Evolutionary conservation across 1,140 invertebrate species (phyloP).

Genomic region (Zaprionus vittiger): DNA sequence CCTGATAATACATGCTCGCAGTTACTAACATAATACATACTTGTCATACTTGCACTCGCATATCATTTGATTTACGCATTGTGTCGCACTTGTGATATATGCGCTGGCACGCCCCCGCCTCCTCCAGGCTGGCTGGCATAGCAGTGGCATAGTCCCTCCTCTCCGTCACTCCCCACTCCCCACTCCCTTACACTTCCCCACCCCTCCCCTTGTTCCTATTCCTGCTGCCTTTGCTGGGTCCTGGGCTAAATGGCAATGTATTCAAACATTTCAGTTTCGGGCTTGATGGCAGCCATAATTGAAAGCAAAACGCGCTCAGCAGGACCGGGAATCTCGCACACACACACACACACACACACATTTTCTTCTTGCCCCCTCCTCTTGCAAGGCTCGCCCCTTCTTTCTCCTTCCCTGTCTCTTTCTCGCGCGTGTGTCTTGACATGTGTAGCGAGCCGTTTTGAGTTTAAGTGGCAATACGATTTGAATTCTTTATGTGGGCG

Average conservation of each 20-base stretch:
- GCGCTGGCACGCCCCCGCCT: conserved; percentile 56
- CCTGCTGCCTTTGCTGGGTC: background rate
- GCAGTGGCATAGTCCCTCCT: background rate
- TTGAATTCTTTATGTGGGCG: conserved; percentile 73
- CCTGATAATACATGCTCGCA: conserved; percentile 73
- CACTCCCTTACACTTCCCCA: background rate
- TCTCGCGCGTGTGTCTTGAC: conserved; percentile 22
- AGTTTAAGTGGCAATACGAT: conserved; percentile 80
- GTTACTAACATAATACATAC: conserved; percentile 81
- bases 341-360: background rate
- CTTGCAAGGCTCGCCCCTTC: background rate
- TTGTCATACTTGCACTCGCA: conserved; percentile 81
- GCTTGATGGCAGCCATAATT: conserved; percentile 77
- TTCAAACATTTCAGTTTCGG: conserved; percentile 80
- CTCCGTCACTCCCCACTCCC: background rate
- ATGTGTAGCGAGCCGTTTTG: conserved; percentile 74
- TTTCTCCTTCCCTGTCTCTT: background rate
- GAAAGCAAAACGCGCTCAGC: conserved; percentile 58
- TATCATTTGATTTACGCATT: conserved; percentile 81
- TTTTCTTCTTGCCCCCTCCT: background rate
- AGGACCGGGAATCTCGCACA: conserved; percentile 22
- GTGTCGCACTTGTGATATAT: conserved; percentile 79
- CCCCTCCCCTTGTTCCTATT: background rate
- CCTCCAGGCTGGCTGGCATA: too few relatives aligned
- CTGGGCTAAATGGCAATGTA: conserved; percentile 73